A percentile compares a stretch with the other conserved stretches of the same genome.
These are phyloP conservation scores for Drosophila prosaltans DNA, from an alignment of 1,140 invertebrate genomes.

Conservation along the genomic window DNA sequence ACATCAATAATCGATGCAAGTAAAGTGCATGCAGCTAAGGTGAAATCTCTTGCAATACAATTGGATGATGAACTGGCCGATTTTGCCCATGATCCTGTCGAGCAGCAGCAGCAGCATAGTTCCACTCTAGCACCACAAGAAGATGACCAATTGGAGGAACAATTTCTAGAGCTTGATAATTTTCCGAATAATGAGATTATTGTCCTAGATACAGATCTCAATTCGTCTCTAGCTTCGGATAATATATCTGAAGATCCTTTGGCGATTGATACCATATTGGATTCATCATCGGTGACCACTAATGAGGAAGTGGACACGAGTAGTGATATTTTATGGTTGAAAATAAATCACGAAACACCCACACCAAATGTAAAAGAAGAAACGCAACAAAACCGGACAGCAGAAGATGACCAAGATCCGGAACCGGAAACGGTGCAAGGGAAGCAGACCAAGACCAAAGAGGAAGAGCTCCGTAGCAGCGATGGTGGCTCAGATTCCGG, in stretches of 20 bases:
- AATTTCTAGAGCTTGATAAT: slow-evolving; percentile 50
- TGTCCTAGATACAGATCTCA: slow-evolving; percentile 69
- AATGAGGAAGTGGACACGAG: slow-evolving; percentile 62
- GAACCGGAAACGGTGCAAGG: not conserved
- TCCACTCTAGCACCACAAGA: slow-evolving; percentile 21
- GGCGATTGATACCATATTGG: slow-evolving; percentile 63
- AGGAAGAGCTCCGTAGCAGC: slow-evolving; percentile 85
- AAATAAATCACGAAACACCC: slow-evolving; percentile 36
- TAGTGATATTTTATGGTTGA: slow-evolving; percentile 63
- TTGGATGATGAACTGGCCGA: slow-evolving; percentile 57
- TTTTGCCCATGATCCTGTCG: slow-evolving; percentile 32
- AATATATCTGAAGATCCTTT: slow-evolving; percentile 73
- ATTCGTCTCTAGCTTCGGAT: slow-evolving; percentile 68
- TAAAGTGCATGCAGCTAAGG: slow-evolving; percentile 40
- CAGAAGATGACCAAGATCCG: slow-evolving; percentile 3
- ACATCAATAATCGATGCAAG: slow-evolving; percentile 74
- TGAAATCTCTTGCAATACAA: slow-evolving; percentile 48
- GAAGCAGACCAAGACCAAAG: slow-evolving; percentile 72
- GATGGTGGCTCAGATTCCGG: slow-evolving; percentile 93
- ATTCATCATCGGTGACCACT: slow-evolving; percentile 50
- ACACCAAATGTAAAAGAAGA: not conserved
- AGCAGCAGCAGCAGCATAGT: slow-evolving; percentile 12
- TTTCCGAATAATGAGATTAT: slow-evolving; percentile 76
- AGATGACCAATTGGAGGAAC: slow-evolving; percentile 61
- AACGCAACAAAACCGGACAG: not conserved